Conservation (phyloP, 2,113 vertebrate species). For the Rhinoptilus africanus region DNA sequence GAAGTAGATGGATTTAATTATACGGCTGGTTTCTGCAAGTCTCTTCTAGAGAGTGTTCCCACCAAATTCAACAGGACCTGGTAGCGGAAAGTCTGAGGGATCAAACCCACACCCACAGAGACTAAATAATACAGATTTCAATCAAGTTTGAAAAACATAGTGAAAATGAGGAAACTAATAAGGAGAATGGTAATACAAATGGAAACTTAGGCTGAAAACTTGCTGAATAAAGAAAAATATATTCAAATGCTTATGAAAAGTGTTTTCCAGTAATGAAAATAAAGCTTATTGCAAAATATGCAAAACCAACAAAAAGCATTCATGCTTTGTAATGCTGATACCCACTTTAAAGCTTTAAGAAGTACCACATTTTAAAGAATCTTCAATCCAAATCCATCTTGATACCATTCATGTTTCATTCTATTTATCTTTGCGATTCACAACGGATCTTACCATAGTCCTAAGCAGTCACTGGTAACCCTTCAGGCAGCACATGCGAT, state of each 20-base stretch:
- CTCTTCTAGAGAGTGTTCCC: neutral
- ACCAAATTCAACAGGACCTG: neutral
- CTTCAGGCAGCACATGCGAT: fast-evolving
- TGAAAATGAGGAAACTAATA: neutral
- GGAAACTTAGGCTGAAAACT: neutral
- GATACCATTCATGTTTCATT: neutral
- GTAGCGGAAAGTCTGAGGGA: neutral
- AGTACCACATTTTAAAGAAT: neutral
- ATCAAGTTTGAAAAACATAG: neutral
- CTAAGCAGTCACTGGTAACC: neutral
- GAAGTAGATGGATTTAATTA: constrained; percentile 20
- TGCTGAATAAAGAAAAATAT: neutral
- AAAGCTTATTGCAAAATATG: neutral
- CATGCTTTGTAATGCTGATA: neutral
- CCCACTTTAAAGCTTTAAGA: neutral
- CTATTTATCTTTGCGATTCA: neutral
- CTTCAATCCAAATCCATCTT: neutral
- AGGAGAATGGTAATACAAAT: neutral
- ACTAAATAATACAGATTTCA: neutral
- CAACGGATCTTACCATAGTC: neutral
- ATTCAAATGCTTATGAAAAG: neutral
- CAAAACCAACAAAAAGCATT: neutral
- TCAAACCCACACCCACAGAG: neutral
- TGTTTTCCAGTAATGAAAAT: neutral
- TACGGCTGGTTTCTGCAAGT: neutral